These are phyloP conservation scores for Amniataba percoides DNA, from an alignment of 2,797 vertebrate species.

Conservation along the genomic window DNA sequence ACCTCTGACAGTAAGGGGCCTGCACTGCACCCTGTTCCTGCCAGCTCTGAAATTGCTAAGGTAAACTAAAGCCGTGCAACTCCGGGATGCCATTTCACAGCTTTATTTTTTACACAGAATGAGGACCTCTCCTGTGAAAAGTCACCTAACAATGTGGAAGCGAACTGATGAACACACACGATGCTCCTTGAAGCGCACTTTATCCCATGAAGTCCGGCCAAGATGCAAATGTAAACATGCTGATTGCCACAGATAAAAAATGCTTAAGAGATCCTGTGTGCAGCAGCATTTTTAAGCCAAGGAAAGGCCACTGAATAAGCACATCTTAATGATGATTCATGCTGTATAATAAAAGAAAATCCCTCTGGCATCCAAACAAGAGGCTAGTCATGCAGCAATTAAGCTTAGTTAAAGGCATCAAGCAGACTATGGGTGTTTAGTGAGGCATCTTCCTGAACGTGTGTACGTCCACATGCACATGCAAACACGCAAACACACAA, in stretches of 20 bases:
- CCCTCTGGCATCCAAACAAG: slow-evolving; percentile 82
- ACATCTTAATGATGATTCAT: slow-evolving; percentile 84
- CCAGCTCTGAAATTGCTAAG: slow-evolving; percentile 71
- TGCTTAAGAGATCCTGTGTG: slow-evolving; percentile 40
- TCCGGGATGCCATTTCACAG: slow-evolving; percentile 63
- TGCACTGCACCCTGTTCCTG: slow-evolving; percentile 76
- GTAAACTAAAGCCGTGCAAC: slow-evolving; percentile 61
- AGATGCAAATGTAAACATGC: slow-evolving; percentile 50
- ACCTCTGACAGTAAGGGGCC: slow-evolving; percentile 77
- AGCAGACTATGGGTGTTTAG: slow-evolving; percentile 59
- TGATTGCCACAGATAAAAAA: slow-evolving; percentile 60
- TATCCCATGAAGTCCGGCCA: slow-evolving; percentile 29
- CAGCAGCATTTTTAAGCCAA: slow-evolving; percentile 53
- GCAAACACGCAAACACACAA: slow-evolving; percentile 15
- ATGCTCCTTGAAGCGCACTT: slow-evolving; percentile 25
- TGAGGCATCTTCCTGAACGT: slow-evolving; percentile 50
- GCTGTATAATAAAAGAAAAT: slow-evolving; percentile 81
- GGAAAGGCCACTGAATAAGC: slow-evolving; percentile 72
- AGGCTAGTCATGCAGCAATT: slow-evolving; percentile 83
- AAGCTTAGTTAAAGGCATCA: slow-evolving; percentile 84
- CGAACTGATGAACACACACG: slow-evolving; percentile 40
- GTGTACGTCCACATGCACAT: slow-evolving; percentile 28
- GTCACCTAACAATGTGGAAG: slow-evolving; percentile 51
- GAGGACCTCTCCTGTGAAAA: slow-evolving; percentile 56
- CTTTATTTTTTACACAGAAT: slow-evolving; percentile 47